Conservation (phyloP, 1,140 invertebrate species). For the Drosophila aff. region DNA sequence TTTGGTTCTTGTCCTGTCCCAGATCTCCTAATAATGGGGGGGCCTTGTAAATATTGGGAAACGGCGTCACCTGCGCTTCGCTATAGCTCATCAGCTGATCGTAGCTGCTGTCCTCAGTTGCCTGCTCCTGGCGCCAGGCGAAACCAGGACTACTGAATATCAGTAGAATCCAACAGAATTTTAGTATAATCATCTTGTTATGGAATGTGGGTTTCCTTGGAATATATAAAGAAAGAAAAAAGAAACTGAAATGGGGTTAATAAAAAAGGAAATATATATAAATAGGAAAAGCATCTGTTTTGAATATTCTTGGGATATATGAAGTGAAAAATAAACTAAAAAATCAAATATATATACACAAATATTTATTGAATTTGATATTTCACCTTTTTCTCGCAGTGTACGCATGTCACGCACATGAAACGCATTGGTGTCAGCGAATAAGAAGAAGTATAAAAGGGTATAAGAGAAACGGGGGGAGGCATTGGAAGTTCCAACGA, state of each 20-base stretch:
- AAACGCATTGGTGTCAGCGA: slow-evolving; percentile 5
- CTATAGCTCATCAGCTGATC: neutral
- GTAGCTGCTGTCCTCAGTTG: neutral
- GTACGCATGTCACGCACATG: neutral
- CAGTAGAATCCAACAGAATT: neutral
- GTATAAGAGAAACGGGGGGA: neutral
- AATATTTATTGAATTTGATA: neutral
- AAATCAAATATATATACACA: neutral
- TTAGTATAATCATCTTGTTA: neutral
- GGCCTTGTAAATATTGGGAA: neutral
- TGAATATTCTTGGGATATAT: no score
- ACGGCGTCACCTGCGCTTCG: no score
- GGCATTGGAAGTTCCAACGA: slow-evolving; percentile 9
- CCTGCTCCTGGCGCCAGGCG: no score
- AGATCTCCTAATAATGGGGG: neutral
- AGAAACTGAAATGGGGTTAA: neutral
- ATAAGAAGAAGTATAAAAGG: neutral
- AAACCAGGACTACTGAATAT: neutral
- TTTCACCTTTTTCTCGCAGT: neutral
- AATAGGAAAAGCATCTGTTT: neutral
- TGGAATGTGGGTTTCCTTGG: no score
- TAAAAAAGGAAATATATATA: neutral
- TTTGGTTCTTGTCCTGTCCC: neutral
- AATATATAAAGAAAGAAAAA: neutral
- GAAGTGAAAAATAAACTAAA: neutral